Base-by-base conservation (phyloP, 2,797 vertebrate genomes). In the Sebastes oblongus region DNA sequence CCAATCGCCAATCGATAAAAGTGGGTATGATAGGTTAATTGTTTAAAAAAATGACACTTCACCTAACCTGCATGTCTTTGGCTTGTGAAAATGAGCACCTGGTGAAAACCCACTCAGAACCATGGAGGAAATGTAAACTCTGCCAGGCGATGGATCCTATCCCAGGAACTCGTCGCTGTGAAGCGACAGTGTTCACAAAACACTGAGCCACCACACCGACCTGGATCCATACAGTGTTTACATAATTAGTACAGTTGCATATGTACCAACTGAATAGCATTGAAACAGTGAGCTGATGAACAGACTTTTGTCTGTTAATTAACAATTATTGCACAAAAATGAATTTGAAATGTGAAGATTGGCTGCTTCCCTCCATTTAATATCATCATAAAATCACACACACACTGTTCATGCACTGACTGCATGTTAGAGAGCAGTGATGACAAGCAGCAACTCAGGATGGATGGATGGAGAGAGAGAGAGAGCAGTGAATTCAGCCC, bases 401-500 rank as follows among this genome's bases (percentile, higher is more conserved):
- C 32, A 54, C 6, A 36, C 6, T 6, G 24, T 39, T 24, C 36
- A 74, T 39, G 30, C 59, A 27, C 39, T 13, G 32, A 68, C 34
- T 62, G 22, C 66, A 16, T 58, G 30, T 78, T 55, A n/a, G 32
- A 30, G 27, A 79, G 24, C 8, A 36, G 52, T 68, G 24, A 82
- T 77, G 70, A 75, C 70, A 74, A 39, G 64, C 61, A 46, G 25
- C 29, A 16, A 46, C 50, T 46, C 29, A 22, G 68, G 80, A 86
- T 76, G 56, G 61, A 81, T 84, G 73, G 24, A 42, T 10, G 16
- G 30, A 73, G 65, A 30, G 29, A 29, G 29, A 29, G 29, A 29
- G 25, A 46, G 77, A 88, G 71, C 27, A 54, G 54, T 75, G 66
- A 86, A 80, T 75, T 77, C 65, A 70, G 25, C 66, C 14, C 78